Percentiles rank a stretch among this genome's conserved stretches.
phyloP scores from a whole-genome alignment of 2,113 vertebrate species.

The Leptocoma aspasia region DNA sequence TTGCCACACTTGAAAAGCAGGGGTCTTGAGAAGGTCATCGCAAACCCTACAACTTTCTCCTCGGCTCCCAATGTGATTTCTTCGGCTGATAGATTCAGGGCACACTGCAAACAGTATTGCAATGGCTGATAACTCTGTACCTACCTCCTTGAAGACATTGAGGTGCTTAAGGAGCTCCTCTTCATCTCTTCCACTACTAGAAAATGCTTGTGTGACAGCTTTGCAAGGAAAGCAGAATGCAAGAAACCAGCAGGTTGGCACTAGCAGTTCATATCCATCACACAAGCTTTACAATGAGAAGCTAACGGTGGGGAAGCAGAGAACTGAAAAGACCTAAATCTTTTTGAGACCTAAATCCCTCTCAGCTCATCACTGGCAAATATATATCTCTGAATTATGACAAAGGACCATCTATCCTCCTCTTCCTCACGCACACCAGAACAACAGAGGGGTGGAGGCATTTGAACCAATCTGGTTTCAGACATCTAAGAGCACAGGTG shows the following conservation, averaged over 20 bases:
- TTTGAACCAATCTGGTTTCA: not conserved
- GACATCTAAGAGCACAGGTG: not conserved
- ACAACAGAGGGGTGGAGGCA: not conserved
- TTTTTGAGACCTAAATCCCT: not conserved
- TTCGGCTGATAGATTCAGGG: not conserved
- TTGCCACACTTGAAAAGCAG: not conserved
- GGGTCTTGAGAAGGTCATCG: not conserved
- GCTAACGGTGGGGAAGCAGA: not conserved
- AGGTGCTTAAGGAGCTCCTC: not conserved
- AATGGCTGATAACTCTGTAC: not conserved
- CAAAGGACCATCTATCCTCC: not conserved
- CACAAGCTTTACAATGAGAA: not conserved
- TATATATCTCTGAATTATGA: fast-evolving
- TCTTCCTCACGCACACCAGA: not conserved
- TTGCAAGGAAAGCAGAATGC: not conserved
- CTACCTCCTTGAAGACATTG: not conserved
- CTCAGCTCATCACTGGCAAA: not conserved
- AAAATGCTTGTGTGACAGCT: not conserved
- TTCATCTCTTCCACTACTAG: not conserved
- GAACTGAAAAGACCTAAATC: not conserved
- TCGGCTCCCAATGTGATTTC: not conserved
- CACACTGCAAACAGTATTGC: not conserved
- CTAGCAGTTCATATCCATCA: not conserved
- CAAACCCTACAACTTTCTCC: not conserved
- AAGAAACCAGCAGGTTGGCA: not conserved